Conservation (phyloP, 2,888 invertebrate species). For the Acleris sparsana region DNA sequence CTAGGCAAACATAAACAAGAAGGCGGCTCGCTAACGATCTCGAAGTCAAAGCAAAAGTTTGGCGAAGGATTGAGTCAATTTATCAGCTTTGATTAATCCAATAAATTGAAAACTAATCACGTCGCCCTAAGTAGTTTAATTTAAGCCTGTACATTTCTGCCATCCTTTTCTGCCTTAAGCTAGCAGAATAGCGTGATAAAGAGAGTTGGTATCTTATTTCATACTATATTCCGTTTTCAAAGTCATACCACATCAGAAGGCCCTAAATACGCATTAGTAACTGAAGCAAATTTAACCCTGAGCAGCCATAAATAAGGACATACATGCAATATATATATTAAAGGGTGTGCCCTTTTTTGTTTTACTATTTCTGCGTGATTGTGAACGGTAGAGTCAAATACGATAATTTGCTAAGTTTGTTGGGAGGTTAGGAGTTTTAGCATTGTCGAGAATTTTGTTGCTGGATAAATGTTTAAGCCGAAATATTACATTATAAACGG, state of each 20-base stretch:
- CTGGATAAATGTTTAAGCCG: no score
- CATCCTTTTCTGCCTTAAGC: not conserved
- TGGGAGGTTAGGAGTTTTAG: conserved; percentile 14
- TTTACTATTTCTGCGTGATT: not conserved
- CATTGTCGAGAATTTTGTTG: not conserved
- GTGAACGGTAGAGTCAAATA: not conserved
- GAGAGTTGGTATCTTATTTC: not conserved
- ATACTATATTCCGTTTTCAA: no score
- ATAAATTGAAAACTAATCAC: conserved; percentile 36
- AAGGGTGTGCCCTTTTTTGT: not conserved
- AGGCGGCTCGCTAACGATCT: conserved; percentile 1
- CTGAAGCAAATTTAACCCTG: no score
- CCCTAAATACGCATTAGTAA: no score
- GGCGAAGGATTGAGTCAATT: conserved; percentile 20
- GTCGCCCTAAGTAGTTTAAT: conserved; percentile 24
- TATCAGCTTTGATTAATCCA: conserved; percentile 31
- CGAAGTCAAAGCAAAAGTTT: conserved; percentile 26
- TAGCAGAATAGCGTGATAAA: not conserved
- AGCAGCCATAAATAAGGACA: no score
- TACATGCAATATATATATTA: not conserved
- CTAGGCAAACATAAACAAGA: conserved; percentile 10
- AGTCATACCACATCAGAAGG: no score
- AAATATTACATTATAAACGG: no score
- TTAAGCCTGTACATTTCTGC: conserved; percentile 1
- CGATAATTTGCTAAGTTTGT: conserved; percentile 10